These are phyloP conservation scores for Drosophila suboccidentalis DNA, from an alignment of 2,888 invertebrate genomes.

Conservation along the genomic window DNA sequence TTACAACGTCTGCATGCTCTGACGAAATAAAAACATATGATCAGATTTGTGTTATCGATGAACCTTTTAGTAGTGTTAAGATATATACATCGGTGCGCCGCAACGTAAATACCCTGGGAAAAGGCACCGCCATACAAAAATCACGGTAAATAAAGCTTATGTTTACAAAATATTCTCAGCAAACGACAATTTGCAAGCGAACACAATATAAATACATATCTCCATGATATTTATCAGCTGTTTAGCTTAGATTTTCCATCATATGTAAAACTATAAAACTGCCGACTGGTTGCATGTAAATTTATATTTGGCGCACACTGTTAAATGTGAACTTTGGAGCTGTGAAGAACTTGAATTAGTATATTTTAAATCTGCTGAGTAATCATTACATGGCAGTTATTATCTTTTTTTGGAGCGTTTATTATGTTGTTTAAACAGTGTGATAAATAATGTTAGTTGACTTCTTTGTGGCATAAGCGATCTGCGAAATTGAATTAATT, in stretches of 20 bases:
- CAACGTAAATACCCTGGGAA: slow-evolving; percentile 11
- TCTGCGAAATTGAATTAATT: background rate
- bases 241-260: background rate
- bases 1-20: slow-evolving; percentile 15
- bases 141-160: too few species aligned
- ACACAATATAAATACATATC: too few species aligned
- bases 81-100: background rate
- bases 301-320: background rate
- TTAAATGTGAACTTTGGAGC: slow-evolving; percentile 9
- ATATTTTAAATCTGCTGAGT: background rate
- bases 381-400: slow-evolving; percentile 8
- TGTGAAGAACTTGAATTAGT: background rate
- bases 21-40: slow-evolving; percentile 38
- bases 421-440: background rate
- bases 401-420: background rate
- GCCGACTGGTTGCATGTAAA: background rate
- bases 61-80: background rate
- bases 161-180: too few species aligned
- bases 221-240: background rate
- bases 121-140: too few species aligned
- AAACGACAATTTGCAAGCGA: too few species aligned
- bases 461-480: background rate
- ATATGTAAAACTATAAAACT: too few species aligned
- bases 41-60: slow-evolving; percentile 11
- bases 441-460: background rate